Base-by-base conservation (phyloP, 2,113 vertebrate species). In the Scomber colias region DNA sequence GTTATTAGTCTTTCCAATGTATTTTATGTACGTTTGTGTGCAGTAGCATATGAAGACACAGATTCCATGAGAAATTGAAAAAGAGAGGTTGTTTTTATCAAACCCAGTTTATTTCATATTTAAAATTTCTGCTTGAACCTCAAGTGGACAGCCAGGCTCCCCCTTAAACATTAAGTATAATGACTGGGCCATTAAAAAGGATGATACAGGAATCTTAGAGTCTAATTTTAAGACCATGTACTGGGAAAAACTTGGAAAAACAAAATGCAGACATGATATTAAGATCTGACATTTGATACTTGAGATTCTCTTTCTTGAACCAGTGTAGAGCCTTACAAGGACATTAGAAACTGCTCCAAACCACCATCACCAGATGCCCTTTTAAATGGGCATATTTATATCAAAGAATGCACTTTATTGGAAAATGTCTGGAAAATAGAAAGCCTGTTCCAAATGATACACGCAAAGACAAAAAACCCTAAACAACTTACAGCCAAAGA, bases 321-420 rank as follows among this genome's bases (percentile, higher is more conserved):
- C 21, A 74, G 13, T 57, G 13, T 17, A 5, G 8, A 55, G 8
- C 24, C 45, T 68, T 56, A 35, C 9, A 46, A 56, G 6, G 46
- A 76, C 46, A 50, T 35, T 17, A 54, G 21, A 46, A 83, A 78
- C 24, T 11, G 71, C 21, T 27, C 40, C 48, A 79, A 59, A 66
- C 59, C 60, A 59, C 44, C 30, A 24, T 75, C 1, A 21, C 64
- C 45, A 50, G 40, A 55, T 45, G 9, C 71, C 44, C 16, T 48
- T 46, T 51, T 71, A 78, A 61, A 68, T 3, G 53, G 56, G 35
- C 63, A 51, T 30, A 21, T 79, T 75, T 54, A 75, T 87, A 55
- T 86, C 55, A 71, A 84, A 73, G 55, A 82, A 89, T 83, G 81
- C 64, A 71, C 40, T 92, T 92, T 92, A 91, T 91, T 92, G 35